A percentile compares a stretch with the other conserved stretches of the same genome.
phyloP scores from a whole-genome alignment of 2,797 vertebrate species.

The Lacerta viridis region DNA sequence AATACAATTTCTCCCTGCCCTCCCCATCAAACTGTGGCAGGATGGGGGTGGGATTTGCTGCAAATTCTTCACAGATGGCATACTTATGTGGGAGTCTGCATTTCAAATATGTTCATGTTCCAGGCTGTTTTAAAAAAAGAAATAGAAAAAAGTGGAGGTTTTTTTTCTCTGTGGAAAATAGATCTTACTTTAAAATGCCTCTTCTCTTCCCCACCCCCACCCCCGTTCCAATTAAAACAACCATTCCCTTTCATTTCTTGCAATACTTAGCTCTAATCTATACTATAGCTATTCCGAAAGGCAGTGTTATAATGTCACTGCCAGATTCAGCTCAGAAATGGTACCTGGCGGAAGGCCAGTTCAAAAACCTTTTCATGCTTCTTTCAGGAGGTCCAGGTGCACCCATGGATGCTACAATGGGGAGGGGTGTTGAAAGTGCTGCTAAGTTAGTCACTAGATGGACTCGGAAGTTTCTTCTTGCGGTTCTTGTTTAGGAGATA shows the following conservation, averaged over 20 bases:
- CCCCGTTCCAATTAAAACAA: conserved; percentile 4
- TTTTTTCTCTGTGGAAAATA: conserved; percentile 14
- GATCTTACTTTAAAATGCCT: neutral
- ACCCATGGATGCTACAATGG: neutral
- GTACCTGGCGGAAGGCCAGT: neutral
- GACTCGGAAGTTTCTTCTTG: no score
- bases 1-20: conserved; percentile 21
- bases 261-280: neutral
- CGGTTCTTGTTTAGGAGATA: no score
- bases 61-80: conserved; percentile 7
- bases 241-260: neutral
- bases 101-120: conserved; percentile 37
- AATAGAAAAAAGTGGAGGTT: neutral
- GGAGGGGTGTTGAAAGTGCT: neutral
- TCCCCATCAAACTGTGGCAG: neutral
- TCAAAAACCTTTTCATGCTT: neutral
- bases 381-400: neutral
- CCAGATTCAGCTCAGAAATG: neutral
- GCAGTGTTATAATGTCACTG: neutral
- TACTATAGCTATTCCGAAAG: neutral
- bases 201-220: neutral
- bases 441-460: no score
- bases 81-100: conserved; percentile 14
- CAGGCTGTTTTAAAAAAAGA: neutral
- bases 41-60: conserved; percentile 22